Percentiles rank a stretch among this genome's conserved stretches.
Conservation (phyloP, 2,113 vertebrate genomes). For the Anas platyrhynchos region DNA sequence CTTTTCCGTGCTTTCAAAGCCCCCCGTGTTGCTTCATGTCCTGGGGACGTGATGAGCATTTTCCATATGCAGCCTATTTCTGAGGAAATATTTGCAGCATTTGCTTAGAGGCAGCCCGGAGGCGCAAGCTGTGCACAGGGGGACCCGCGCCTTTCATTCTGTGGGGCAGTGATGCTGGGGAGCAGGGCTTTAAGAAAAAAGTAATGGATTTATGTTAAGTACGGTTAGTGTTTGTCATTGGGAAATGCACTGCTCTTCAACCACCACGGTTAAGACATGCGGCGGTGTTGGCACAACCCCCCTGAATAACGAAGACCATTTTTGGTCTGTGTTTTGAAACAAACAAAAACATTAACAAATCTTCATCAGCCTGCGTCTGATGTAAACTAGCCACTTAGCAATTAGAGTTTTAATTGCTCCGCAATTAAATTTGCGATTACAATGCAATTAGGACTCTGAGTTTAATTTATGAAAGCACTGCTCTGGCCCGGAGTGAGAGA, state of each 20-base stretch:
- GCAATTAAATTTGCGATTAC: not conserved
- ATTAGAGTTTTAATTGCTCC: not conserved
- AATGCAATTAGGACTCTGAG: not conserved
- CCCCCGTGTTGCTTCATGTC: rapidly evolving
- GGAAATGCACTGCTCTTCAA: not conserved
- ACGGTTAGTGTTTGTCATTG: not conserved
- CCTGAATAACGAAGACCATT: not conserved
- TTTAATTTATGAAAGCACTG: not conserved
- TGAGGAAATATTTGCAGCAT: not conserved
- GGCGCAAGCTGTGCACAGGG: not conserved
- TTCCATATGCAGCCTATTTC: rapidly evolving
- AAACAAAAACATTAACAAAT: not conserved
- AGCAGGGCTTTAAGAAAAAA: not conserved
- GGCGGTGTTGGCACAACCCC: not conserved
- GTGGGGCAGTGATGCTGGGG: rapidly evolving
- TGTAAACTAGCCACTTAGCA: not conserved
- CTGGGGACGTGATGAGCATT: not conserved
- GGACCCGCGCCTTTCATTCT: not conserved
- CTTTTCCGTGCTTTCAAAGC: not conserved
- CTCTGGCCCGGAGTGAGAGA: not conserved
- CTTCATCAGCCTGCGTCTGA: not conserved
- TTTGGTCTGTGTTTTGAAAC: not conserved
- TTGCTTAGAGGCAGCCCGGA: not conserved
- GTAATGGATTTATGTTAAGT: not conserved
- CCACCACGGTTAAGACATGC: not conserved